Percentiles rank a stretch among this genome's conserved stretches.
phyloP scores from a whole-genome alignment of 2,888 invertebrate species.

The Lacanobia wlatinum region DNA sequence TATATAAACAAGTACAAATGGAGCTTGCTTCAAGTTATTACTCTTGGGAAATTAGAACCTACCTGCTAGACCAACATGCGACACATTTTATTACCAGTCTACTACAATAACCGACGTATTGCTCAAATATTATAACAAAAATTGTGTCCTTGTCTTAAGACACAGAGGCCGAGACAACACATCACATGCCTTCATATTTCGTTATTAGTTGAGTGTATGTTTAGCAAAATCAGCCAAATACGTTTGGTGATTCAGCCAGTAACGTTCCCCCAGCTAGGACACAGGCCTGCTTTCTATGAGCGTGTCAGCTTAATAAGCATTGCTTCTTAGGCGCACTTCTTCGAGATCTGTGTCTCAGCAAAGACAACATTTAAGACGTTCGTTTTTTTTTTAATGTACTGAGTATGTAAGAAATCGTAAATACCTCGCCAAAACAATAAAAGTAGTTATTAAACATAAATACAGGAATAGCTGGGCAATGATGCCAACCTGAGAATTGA shows the following conservation, averaged over 20 bases:
- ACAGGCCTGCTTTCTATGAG: not conserved
- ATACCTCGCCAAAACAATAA: no score
- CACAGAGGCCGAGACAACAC: not conserved
- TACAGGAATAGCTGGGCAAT: not conserved
- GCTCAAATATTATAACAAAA: not conserved
- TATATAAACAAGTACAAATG: slow-evolving; percentile 6
- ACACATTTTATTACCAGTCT: not conserved
- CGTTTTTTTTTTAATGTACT: no score
- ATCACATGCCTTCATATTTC: no score
- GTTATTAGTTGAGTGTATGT: not conserved
- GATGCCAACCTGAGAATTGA: no score
- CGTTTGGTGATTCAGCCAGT: no score
- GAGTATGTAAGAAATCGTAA: no score
- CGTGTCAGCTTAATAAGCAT: no score
- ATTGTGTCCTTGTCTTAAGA: no score
- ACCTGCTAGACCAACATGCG: not conserved
- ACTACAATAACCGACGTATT: not conserved
- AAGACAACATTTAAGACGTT: no score
- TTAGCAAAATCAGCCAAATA: not conserved
- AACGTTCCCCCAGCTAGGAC: not conserved
- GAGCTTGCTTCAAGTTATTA: not conserved
- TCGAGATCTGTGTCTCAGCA: no score
- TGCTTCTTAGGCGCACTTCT: no score
- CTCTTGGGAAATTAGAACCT: slow-evolving; percentile 37
- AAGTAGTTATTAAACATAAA: not conserved